phyloP scores from a whole-genome alignment of 2,888 invertebrate species.

The Digitonthophagus gazella region DNA sequence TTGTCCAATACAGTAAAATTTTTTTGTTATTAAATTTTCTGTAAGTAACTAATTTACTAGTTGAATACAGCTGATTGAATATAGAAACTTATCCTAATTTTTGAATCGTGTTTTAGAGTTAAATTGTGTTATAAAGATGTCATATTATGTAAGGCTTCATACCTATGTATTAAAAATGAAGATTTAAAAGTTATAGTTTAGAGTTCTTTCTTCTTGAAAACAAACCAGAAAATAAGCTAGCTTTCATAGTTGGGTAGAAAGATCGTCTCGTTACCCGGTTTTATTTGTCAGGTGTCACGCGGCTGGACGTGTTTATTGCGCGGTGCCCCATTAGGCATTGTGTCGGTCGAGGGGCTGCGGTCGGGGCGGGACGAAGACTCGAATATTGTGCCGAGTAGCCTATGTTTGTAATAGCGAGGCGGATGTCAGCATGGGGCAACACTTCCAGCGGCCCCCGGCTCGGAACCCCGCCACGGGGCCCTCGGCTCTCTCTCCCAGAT shows the following conservation, averaged over 20 bases:
- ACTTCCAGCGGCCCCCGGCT: conserved; percentile 44
- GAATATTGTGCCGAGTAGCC: conserved; percentile 4
- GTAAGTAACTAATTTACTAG: too few relatives aligned
- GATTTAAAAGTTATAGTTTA: too few relatives aligned
- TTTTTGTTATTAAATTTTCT: too few relatives aligned
- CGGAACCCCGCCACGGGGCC: neutral
- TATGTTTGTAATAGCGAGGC: conserved; percentile 48
- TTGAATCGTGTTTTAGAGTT: too few relatives aligned
- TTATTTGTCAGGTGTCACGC: neutral
- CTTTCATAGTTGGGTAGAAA: neutral
- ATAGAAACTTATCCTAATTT: too few relatives aligned
- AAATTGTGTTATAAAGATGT: too few relatives aligned
- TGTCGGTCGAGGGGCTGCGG: neutral
- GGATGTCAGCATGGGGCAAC: conserved; percentile 49
- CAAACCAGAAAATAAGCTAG: too few relatives aligned
- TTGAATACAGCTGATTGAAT: too few relatives aligned
- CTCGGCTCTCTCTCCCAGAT: neutral
- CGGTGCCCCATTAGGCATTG: neutral
- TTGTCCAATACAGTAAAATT: too few relatives aligned
- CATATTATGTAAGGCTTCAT: too few relatives aligned
- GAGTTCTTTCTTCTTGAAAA: too few relatives aligned
- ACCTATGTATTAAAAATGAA: too few relatives aligned
- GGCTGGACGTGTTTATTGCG: neutral
- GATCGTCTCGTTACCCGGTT: neutral
- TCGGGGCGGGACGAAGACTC: neutral